Evolutionary conservation across 2,113 vertebrate species (phyloP), one percentile per base, ranked within the genome.

Genomic region (Rhagologus leucostigma): DNA sequence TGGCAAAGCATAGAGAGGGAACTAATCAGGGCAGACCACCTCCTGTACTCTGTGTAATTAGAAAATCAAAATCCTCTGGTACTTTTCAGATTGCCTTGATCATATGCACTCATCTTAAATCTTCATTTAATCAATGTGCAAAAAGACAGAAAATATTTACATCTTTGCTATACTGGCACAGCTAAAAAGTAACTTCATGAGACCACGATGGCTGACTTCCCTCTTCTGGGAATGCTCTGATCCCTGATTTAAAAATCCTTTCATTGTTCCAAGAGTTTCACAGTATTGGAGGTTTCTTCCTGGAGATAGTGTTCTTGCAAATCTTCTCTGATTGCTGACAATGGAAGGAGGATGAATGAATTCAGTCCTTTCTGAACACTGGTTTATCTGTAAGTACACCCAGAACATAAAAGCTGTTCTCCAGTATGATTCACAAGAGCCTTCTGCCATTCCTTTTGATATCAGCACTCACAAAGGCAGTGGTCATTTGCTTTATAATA

Each of bases 341-440:
- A 41, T 62, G 37, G 79, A 39, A 80, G 46, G 18, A 90, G 37
- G 67, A 77, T 49, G 41, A 86, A 77, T 50, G 42, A 90, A 86
- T 59, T 62, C 49, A 88, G 10, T 39, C 15, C n/a, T 57, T 77
- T 87, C 67, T 94, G 33, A 86, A 67, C 21, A 46, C 46, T 67
- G 33, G 29, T 88, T 83, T 94, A 80, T 94, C 75, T 69, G 13
- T 46, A 90, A 90, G 49, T 73, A 90, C 23, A 80, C 21, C 21
- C 46, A 80, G 71, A 91, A 90, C 30, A 83, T 12, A 79, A 87
- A 95, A 96, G 71, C 88, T 88, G 57, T 77, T 90, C 75, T 62
- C 42, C 1, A 10, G 46, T 74, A 39, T 69, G 90, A 94, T 74
- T 93, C 90, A 92, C 67, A 84, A 46, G 37, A 77, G 67, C 50